Evolutionary conservation across 2,888 invertebrate species (phyloP).

Genomic region (Hemaris fuciformis): DNA sequence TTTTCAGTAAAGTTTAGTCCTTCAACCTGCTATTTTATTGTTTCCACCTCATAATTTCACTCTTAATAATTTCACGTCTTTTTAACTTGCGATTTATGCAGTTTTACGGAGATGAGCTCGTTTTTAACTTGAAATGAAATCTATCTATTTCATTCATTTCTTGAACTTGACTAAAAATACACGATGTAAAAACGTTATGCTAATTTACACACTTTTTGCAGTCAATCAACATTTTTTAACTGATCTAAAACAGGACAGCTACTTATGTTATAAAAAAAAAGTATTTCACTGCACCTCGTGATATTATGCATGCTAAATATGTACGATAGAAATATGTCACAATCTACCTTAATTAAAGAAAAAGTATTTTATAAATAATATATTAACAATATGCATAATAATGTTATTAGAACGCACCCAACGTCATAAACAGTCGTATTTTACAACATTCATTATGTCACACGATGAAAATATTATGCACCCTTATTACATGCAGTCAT

Average conservation of each 20-base stretch:
- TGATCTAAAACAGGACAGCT: no score
- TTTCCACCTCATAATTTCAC: constrained; percentile 34
- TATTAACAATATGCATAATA: constrained; percentile 41
- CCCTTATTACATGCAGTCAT: constrained; percentile 29
- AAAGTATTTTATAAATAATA: background rate
- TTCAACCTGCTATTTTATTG: constrained; percentile 38
- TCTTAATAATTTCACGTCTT: constrained; percentile 14
- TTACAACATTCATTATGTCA: constrained; percentile 45
- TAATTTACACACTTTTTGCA: background rate
- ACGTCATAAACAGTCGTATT: constrained; percentile 47
- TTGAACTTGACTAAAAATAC: no score
- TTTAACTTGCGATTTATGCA: background rate
- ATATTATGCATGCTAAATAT: background rate
- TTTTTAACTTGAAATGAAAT: no score
- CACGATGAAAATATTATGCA: constrained; percentile 47
- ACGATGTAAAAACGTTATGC: no score
- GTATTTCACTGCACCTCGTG: no score
- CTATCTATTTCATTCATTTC: no score
- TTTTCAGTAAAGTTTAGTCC: constrained; percentile 43
- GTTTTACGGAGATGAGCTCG: no score
- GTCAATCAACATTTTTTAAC: no score
- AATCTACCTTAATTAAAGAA: background rate
- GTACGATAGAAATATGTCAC: no score
- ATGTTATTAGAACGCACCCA: constrained; percentile 37
- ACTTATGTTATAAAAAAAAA: no score